Evolutionary conservation across 2,113 vertebrate species (phyloP).

Genomic region (Epinephelus moara): DNA sequence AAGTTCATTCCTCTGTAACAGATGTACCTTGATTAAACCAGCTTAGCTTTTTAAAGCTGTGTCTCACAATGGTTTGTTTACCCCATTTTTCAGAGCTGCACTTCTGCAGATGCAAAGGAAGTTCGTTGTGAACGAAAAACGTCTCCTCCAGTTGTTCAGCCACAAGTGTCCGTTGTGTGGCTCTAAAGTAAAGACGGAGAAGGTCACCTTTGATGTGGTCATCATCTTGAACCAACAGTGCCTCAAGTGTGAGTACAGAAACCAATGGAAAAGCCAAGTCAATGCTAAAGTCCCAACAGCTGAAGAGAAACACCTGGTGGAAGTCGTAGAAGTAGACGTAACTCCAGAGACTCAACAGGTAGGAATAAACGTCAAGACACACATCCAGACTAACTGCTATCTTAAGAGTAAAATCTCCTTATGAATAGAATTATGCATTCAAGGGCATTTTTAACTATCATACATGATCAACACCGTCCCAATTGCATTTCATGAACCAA

Average conservation of each 20-base stretch:
- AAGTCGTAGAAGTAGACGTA: background rate
- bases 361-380: background rate
- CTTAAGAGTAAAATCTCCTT: background rate
- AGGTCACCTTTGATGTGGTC: conserved; percentile 28
- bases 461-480: too few species aligned
- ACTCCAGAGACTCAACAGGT: conserved; percentile 30
- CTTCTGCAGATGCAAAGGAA: conserved; percentile 28
- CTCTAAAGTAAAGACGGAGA: conserved; percentile 43
- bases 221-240: conserved; percentile 43
- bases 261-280: conserved; percentile 55
- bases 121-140: conserved; percentile 51
- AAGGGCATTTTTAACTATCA: too few species aligned
- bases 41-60: background rate
- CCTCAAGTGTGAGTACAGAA: conserved; percentile 46
- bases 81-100: conserved; percentile 25
- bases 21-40: background rate
- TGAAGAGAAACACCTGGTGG: conserved; percentile 6
- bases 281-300: background rate
- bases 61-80: background rate
- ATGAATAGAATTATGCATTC: background rate
- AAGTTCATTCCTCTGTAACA: background rate
- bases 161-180: conserved; percentile 44
- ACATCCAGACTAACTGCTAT: background rate
- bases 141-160: conserved; percentile 47
- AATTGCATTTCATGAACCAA: too few species aligned